phyloP scores from a whole-genome alignment of 92 coral and sea anemone genomes.

The Paragorgia papillata region DNA sequence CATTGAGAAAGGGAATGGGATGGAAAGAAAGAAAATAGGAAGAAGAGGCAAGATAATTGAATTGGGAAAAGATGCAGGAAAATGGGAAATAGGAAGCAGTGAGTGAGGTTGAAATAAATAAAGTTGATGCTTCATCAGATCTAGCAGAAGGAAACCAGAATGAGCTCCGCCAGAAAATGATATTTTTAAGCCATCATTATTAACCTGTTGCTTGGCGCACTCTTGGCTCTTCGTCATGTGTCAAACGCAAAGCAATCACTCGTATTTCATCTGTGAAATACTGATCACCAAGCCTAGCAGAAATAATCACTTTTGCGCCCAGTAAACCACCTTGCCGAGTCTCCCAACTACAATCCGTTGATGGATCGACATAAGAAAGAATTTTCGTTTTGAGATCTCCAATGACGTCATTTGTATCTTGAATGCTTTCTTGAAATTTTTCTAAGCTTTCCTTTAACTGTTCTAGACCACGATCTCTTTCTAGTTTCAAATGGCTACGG shows the following conservation, averaged over 20 bases:
- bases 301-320: conserved; percentile 72
- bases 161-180: too few species aligned
- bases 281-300: conserved; percentile 63
- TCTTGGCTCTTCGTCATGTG: conserved; percentile 91
- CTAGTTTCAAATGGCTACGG: conserved; percentile 84
- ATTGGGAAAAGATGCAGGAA: too few species aligned
- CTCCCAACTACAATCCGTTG: conserved; percentile 72
- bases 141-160: too few species aligned
- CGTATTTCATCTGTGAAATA: conserved; percentile 64
- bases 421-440: conserved; percentile 41
- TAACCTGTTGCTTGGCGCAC: conserved; percentile 91
- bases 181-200: neutral
- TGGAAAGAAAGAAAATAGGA: too few species aligned
- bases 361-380: conserved; percentile 55
- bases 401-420: conserved; percentile 51
- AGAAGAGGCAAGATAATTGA: too few species aligned
- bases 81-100: too few species aligned
- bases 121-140: too few species aligned
- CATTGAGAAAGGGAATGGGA: neutral
- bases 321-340: conserved; percentile 77
- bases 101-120: too few species aligned
- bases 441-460: conserved; percentile 67
- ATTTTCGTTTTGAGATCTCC: conserved; percentile 62
- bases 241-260: conserved; percentile 62
- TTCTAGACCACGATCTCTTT: conserved; percentile 83